Conservation (phyloP, 2,888 invertebrate genomes). For the Agrochola lychnidis region DNA sequence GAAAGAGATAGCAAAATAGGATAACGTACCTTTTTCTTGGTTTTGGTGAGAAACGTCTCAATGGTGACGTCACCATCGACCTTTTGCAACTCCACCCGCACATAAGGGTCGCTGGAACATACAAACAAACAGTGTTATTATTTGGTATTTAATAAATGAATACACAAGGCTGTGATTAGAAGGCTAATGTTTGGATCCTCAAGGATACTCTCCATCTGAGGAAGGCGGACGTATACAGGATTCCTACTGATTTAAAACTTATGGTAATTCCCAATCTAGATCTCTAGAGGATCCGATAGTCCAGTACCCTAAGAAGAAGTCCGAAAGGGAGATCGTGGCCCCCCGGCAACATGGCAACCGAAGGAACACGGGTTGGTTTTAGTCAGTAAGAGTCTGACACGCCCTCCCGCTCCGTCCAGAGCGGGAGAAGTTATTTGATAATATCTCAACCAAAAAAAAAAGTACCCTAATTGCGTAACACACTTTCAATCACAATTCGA, state of each 20-base stretch:
- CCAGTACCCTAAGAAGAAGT: too few species aligned
- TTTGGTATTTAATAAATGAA: not conserved
- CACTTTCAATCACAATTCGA: too few species aligned
- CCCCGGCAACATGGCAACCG: too few species aligned
- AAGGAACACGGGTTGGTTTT: too few species aligned
- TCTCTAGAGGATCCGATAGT: not conserved
- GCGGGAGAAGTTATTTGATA: too few species aligned
- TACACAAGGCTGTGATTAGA: not conserved
- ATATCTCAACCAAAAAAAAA: too few species aligned
- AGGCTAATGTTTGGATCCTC: not conserved
- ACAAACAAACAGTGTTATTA: not conserved
- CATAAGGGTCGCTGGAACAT: constrained; percentile 97
- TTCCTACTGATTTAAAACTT: not conserved
- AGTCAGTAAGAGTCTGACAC: too few species aligned
- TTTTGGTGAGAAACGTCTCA: constrained; percentile 98
- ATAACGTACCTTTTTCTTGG: constrained; percentile 96
- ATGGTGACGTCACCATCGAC: constrained; percentile 96
- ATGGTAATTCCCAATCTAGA: not conserved
- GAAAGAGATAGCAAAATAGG: not conserved
- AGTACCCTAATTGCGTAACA: too few species aligned
- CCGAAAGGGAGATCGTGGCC: too few species aligned
- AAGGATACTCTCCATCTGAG: not conserved
- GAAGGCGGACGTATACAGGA: not conserved
- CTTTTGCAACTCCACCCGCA: constrained; percentile 96
- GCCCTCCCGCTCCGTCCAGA: too few species aligned